Evolutionary conservation across 92 coral and sea anemone genomes (phyloP).

Genomic region (Montipora capitata): DNA sequence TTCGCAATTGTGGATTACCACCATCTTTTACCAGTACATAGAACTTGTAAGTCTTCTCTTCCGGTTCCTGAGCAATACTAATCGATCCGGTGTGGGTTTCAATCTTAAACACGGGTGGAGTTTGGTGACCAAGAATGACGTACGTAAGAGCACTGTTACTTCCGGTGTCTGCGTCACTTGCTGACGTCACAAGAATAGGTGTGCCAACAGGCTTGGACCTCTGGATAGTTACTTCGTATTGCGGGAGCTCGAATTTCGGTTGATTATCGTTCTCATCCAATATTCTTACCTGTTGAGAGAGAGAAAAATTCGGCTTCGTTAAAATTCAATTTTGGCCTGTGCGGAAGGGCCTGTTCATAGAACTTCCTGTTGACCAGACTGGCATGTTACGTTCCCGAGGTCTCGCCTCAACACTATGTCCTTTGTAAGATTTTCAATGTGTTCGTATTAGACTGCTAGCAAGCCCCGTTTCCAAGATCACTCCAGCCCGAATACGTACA

Average conservation of each 20-base stretch:
- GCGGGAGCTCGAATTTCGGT: slow-evolving; percentile 87
- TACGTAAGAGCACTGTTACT: slow-evolving; percentile 89
- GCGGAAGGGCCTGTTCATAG: no score
- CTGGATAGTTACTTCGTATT: slow-evolving; percentile 91
- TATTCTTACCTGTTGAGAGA: slow-evolving; percentile 75
- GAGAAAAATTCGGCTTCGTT: not conserved
- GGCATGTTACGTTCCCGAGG: no score
- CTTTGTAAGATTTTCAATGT: no score
- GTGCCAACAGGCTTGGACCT: slow-evolving; percentile 77
- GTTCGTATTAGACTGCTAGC: no score
- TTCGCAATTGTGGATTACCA: slow-evolving; percentile 84
- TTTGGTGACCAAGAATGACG: slow-evolving; percentile 93
- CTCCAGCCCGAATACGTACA: no score
- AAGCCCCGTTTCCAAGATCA: no score
- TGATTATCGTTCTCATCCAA: slow-evolving; percentile 97
- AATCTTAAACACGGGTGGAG: slow-evolving; percentile 94
- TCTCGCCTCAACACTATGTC: no score
- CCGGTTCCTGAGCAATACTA: slow-evolving; percentile 82
- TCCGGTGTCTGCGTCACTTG: slow-evolving; percentile 92
- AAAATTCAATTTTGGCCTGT: no score
- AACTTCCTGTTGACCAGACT: no score
- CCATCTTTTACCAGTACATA: slow-evolving; percentile 91
- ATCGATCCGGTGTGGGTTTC: slow-evolving; percentile 82
- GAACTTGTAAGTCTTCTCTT: slow-evolving; percentile 87
- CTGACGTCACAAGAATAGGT: slow-evolving; percentile 86